Conservation (phyloP, 2,113 vertebrate genomes). For the Peromyscus polionotus region DNA sequence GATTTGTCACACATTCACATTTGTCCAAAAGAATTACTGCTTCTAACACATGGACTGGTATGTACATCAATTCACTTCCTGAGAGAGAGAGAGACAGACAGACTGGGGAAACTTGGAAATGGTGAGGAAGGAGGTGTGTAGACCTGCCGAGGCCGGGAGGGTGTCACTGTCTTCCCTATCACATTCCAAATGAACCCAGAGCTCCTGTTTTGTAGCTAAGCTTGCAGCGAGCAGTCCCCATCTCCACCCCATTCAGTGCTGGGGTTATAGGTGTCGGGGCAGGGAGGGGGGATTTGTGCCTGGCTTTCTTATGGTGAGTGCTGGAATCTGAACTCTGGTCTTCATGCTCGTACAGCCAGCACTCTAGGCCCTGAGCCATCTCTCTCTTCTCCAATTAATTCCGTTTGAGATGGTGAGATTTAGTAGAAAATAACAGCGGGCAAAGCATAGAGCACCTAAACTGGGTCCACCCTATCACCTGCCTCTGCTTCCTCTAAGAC, state of each 20-base stretch:
- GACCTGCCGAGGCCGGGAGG: not conserved
- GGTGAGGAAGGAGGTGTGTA: not conserved
- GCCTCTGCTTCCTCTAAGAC: not conserved
- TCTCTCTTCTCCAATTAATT: not conserved
- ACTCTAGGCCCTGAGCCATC: not conserved
- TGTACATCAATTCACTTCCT: not conserved
- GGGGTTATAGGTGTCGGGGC: not conserved
- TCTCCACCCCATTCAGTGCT: not conserved
- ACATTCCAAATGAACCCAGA: not conserved
- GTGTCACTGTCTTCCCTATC: not conserved
- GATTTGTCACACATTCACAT: not conserved
- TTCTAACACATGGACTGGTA: not conserved
- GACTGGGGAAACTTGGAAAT: not conserved
- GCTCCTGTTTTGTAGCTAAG: not conserved
- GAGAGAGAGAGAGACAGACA: too few species aligned
- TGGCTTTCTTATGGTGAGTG: not conserved
- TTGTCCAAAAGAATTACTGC: not conserved
- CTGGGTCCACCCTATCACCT: not conserved
- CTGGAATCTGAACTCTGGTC: not conserved
- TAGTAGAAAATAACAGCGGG: not conserved
- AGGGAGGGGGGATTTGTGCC: not conserved
- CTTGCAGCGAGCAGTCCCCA: not conserved
- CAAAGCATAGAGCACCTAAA: not conserved
- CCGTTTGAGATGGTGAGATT: not conserved
- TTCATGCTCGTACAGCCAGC: not conserved